Conservation (phyloP, 2,888 invertebrate species). For the Argyra leucocephala region DNA sequence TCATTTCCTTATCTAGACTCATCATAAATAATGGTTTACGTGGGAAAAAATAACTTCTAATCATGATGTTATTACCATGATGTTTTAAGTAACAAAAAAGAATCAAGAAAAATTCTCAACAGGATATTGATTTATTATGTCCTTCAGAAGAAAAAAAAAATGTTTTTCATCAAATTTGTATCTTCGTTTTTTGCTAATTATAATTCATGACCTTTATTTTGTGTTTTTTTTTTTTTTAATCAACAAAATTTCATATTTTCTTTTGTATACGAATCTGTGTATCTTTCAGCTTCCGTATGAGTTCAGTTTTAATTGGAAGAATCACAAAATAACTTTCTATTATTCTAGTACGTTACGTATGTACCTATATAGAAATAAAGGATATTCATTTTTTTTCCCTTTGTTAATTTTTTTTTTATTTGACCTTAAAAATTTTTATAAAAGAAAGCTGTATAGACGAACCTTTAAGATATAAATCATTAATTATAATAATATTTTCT, state of each 20-base stretch:
- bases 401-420: too few species aligned
- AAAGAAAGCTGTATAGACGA: neutral
- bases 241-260: neutral
- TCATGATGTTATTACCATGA: too few species aligned
- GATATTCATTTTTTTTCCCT: neutral
- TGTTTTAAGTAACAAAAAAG: too few species aligned
- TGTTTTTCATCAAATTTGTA: neutral
- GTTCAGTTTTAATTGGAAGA: neutral
- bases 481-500: too few species aligned
- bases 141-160: neutral
- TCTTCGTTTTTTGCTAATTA: neutral
- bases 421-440: too few species aligned
- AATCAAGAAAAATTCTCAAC: neutral
- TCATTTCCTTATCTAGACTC: too few species aligned
- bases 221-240: neutral
- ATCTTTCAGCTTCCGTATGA: neutral
- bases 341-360: neutral
- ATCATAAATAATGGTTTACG: too few species aligned
- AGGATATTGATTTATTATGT: neutral
- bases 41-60: too few species aligned
- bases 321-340: neutral
- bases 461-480: neutral
- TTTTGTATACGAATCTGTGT: neutral
- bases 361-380: too few species aligned
- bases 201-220: neutral